phyloP scores from a whole-genome alignment of 2,888 invertebrate species.

The Macrosiphum euphorbiae region DNA sequence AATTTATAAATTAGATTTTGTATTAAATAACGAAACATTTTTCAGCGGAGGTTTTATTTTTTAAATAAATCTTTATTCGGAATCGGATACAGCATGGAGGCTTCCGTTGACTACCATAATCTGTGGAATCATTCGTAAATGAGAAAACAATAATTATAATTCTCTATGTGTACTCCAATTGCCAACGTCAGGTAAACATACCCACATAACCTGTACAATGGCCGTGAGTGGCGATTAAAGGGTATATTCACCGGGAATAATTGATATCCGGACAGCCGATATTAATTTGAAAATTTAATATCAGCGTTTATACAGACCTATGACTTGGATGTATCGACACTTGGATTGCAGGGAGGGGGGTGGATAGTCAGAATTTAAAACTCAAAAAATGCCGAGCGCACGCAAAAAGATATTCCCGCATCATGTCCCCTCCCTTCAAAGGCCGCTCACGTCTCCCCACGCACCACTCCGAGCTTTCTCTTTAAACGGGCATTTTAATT shows the following conservation, averaged over 20 bases:
- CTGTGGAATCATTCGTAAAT: neutral
- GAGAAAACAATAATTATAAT: neutral
- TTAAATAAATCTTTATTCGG: neutral
- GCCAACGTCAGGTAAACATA: neutral
- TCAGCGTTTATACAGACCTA: neutral
- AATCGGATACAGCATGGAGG: no score
- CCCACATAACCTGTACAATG: neutral
- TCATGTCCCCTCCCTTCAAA: neutral
- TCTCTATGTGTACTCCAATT: neutral
- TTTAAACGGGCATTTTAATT: slow-evolving; percentile 62
- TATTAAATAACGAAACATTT: neutral
- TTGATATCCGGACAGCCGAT: neutral
- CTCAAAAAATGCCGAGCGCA: slow-evolving; percentile 25
- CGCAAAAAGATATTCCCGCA: slow-evolving; percentile 48
- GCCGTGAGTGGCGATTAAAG: neutral
- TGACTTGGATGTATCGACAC: neutral
- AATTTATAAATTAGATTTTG: neutral
- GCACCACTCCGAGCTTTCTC: slow-evolving; percentile 17
- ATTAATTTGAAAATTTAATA: slow-evolving; percentile 38
- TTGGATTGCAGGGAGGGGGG: neutral
- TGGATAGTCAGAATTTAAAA: slow-evolving; percentile 26
- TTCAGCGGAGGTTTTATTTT: neutral
- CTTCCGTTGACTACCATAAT: neutral
- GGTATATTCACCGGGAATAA: neutral
- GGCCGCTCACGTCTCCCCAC: neutral